Conservation (phyloP, 2,797 vertebrate genomes). For the Taeniopygia guttata region DNA sequence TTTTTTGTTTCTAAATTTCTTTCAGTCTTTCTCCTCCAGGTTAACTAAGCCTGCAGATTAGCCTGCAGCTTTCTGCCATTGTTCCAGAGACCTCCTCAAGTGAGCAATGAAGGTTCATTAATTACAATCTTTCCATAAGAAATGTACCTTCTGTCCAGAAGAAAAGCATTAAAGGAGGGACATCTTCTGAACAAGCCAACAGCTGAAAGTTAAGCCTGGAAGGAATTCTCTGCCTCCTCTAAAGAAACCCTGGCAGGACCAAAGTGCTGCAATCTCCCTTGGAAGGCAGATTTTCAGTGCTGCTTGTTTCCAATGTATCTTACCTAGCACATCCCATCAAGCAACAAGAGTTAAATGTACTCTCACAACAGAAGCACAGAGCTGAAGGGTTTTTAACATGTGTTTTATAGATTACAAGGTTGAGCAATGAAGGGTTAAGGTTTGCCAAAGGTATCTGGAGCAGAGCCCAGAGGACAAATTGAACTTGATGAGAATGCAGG, state of each 20-base stretch:
- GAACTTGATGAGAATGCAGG: neutral
- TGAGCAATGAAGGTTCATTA: neutral
- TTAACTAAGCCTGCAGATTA: neutral
- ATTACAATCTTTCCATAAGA: neutral
- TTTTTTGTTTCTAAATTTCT: neutral
- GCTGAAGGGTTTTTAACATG: neutral
- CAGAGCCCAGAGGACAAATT: neutral
- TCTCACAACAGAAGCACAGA: neutral
- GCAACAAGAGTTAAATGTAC: neutral
- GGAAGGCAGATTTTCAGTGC: neutral
- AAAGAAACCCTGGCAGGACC: neutral
- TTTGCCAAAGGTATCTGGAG: neutral
- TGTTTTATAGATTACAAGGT: neutral
- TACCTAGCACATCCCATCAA: neutral
- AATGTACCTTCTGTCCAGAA: neutral
- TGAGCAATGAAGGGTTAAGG: neutral
- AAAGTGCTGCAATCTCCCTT: neutral
- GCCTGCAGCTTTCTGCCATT: neutral
- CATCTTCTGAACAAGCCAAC: neutral
- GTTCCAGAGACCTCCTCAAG: neutral
- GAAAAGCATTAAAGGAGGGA: neutral
- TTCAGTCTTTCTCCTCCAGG: neutral
- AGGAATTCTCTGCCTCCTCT: neutral
- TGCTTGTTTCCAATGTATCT: neutral
- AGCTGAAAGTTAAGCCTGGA: neutral